Evolutionary conservation across 2,113 vertebrate genomes (phyloP).

Genomic region (Euleptes europaea): DNA sequence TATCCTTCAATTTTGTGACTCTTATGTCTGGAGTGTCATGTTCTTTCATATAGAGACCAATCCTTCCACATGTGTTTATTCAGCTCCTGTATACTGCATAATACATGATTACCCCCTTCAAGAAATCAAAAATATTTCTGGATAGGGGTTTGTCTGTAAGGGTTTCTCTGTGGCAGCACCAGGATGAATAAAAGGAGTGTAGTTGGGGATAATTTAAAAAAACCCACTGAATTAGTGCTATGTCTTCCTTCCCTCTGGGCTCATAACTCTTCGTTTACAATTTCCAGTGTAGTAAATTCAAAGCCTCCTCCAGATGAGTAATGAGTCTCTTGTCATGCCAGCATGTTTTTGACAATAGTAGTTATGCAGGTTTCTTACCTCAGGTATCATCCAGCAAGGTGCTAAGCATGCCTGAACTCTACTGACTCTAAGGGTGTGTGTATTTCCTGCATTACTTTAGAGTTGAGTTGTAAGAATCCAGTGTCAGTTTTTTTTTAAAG

Average conservation of each 20-base stretch:
- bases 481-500: conserved; percentile 6
- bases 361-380: neutral
- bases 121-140: neutral
- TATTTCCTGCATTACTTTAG: neutral
- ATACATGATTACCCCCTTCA: neutral
- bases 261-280: neutral
- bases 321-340: neutral
- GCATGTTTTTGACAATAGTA: neutral
- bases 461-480: conserved; percentile 1
- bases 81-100: neutral
- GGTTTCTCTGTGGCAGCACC: neutral
- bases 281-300: neutral
- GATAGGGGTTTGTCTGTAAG: neutral
- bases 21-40: neutral
- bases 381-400: neutral
- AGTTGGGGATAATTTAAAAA: neutral
- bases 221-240: neutral
- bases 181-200: neutral
- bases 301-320: neutral
- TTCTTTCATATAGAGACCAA: neutral
- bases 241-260: neutral
- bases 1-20: neutral
- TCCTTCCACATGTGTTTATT: neutral
- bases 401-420: neutral
- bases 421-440: no score